phyloP scores from a whole-genome alignment of 2,888 invertebrate species.

The Netelia melanura region DNA sequence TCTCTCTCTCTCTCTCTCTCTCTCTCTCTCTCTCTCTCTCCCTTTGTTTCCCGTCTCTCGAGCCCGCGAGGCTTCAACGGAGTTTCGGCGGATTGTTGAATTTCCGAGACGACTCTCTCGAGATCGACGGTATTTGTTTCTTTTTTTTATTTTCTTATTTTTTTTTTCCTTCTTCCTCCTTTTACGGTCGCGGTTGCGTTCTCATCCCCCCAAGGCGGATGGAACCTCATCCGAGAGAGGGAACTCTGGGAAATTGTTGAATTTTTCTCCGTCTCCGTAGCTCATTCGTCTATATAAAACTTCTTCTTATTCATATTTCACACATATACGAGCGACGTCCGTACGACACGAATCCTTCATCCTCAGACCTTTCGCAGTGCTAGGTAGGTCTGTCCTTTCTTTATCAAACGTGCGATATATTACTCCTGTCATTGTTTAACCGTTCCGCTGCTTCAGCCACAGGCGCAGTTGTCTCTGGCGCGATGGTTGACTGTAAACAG shows the following conservation, averaged over 20 bases:
- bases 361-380: neutral
- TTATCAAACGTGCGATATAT: neutral
- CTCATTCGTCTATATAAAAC: neutral
- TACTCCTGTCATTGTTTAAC: neutral
- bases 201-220: neutral
- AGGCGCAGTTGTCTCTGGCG: too few species aligned
- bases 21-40: neutral
- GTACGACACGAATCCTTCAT: slow-evolving; percentile 31
- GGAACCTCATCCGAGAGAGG: neutral
- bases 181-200: too few species aligned
- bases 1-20: neutral
- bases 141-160: slow-evolving; percentile 3
- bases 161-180: neutral
- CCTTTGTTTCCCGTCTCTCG: neutral
- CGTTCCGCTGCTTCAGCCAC: neutral
- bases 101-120: slow-evolving; percentile 20
- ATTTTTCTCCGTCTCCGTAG: slow-evolving; percentile 44
- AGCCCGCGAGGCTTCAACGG: neutral
- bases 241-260: slow-evolving; percentile 48
- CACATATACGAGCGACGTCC: slow-evolving; percentile 4
- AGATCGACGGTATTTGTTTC: slow-evolving; percentile 30
- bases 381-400: neutral
- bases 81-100: slow-evolving; percentile 27
- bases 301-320: slow-evolving; percentile 4
- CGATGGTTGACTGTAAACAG: too few species aligned